Conservation (phyloP, 2,888 invertebrate genomes). For the Leptopilina myrica region DNA sequence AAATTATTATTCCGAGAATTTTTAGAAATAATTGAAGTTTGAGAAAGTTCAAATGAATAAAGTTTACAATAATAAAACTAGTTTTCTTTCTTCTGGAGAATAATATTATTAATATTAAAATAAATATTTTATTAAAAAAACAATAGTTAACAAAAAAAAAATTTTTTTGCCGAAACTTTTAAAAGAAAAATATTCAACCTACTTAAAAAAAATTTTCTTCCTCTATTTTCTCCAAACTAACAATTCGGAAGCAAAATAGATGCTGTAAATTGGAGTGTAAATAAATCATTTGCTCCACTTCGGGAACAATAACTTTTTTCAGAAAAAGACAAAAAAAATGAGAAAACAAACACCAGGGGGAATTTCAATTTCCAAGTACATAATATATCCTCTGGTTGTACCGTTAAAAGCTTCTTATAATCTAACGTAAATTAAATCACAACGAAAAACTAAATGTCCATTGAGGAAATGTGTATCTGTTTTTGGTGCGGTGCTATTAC, state of each 20-base stretch:
- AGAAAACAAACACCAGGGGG: background rate
- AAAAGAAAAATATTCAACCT: too few relatives aligned
- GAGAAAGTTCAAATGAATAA: too few relatives aligned
- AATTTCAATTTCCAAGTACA: constrained; percentile 30
- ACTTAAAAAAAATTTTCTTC: too few relatives aligned
- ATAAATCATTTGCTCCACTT: constrained; percentile 14
- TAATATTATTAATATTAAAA: too few relatives aligned
- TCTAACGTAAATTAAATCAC: constrained; percentile 24
- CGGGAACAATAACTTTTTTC: background rate
- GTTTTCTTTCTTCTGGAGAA: too few relatives aligned
- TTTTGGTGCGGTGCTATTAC: background rate
- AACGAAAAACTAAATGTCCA: constrained; percentile 2
- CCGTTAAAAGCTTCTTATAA: constrained; percentile 17
- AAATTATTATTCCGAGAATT: too few relatives aligned
- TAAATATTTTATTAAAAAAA: too few relatives aligned
- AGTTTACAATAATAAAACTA: too few relatives aligned
- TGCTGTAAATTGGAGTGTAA: constrained; percentile 17
- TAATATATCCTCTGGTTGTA: constrained; percentile 28
- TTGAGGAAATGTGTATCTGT: background rate
- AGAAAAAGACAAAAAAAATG: constrained; percentile 6
- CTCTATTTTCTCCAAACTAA: background rate
- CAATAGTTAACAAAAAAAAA: too few relatives aligned
- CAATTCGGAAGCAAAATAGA: background rate
- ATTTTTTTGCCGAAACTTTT: too few relatives aligned
- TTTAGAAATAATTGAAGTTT: too few relatives aligned